Evolutionary conservation across 2,888 invertebrate species (phyloP).

Genomic region (Neuroscelio doddi): DNA sequence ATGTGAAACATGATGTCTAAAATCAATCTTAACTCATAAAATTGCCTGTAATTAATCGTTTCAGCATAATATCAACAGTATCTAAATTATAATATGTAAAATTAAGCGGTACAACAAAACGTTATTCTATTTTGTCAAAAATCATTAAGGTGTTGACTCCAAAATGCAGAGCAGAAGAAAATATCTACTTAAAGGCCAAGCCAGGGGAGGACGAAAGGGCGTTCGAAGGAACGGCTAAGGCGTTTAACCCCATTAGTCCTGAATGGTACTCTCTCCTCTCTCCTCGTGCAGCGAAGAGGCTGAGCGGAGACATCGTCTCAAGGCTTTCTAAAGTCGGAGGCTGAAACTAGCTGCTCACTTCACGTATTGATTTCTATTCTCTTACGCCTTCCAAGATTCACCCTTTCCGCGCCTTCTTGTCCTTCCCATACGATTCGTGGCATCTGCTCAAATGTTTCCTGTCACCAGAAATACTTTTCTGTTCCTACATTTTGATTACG

Average conservation of each 20-base stretch:
- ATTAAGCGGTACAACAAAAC: no score
- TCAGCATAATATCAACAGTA: no score
- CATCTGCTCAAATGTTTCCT: constrained; percentile 37
- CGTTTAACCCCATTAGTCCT: constrained; percentile 71
- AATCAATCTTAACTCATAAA: no score
- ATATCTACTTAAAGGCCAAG: constrained; percentile 46
- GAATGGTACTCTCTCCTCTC: constrained; percentile 46
- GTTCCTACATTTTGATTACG: no score
- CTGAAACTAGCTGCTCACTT: constrained; percentile 67
- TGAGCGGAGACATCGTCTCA: constrained; percentile 60
- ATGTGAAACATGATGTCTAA: no score
- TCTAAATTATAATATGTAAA: no score
- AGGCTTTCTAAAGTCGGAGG: constrained; percentile 66
- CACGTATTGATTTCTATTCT: constrained; percentile 71
- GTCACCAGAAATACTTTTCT: background rate
- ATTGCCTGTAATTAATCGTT: no score
- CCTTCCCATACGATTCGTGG: constrained; percentile 26
- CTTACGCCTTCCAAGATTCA: constrained; percentile 64
- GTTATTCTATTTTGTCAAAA: no score
- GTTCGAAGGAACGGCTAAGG: constrained; percentile 62
- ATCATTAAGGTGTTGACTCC: no score
- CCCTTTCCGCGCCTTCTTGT: constrained; percentile 54
- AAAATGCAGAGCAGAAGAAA: constrained; percentile 50
- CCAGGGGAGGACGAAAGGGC: constrained; percentile 55
- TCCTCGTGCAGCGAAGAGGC: constrained; percentile 52